Conservation (phyloP, 2,888 invertebrate genomes). For the Dinocampus coccinellae region DNA sequence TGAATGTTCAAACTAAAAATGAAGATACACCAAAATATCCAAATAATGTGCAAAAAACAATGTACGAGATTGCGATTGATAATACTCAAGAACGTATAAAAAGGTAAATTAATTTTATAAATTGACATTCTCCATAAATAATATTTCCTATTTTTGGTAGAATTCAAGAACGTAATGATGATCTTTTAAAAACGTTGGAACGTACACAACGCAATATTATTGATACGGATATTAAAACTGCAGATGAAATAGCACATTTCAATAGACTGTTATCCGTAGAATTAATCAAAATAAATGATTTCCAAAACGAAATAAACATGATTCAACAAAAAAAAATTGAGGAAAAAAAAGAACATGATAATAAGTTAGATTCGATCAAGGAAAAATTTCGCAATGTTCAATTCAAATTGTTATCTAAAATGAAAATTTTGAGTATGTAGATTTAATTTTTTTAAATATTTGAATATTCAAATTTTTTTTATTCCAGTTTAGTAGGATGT, state of each 20-base stretch:
- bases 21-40: slow-evolving; percentile 17
- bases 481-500: not conserved
- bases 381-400: slow-evolving; percentile 51
- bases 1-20: slow-evolving; percentile 1
- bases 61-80: slow-evolving; percentile 53
- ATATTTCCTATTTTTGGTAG: slow-evolving; percentile 41
- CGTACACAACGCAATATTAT: slow-evolving; percentile 35
- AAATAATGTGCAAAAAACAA: slow-evolving; percentile 55
- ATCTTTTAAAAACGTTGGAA: slow-evolving; percentile 44
- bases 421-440: slow-evolving; percentile 56
- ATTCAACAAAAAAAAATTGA: slow-evolving; percentile 44
- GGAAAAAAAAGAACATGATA: slow-evolving; percentile 45
- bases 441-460: slow-evolving; percentile 14
- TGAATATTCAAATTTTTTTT: not conserved
- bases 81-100: slow-evolving; percentile 51
- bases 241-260: slow-evolving; percentile 49
- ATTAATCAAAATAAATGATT: slow-evolving; percentile 46
- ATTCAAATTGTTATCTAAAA: slow-evolving; percentile 49
- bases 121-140: not conserved
- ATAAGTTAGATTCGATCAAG: slow-evolving; percentile 45
- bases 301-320: slow-evolving; percentile 38
- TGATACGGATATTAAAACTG: slow-evolving; percentile 47
- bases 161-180: slow-evolving; percentile 52
- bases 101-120: slow-evolving; percentile 48
- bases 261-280: slow-evolving; percentile 46